A percentile compares a stretch with the other conserved stretches of the same genome.
These are phyloP conservation scores for Phycodurus eques DNA, from an alignment of 2,113 vertebrate genomes.

Conservation along the genomic window DNA sequence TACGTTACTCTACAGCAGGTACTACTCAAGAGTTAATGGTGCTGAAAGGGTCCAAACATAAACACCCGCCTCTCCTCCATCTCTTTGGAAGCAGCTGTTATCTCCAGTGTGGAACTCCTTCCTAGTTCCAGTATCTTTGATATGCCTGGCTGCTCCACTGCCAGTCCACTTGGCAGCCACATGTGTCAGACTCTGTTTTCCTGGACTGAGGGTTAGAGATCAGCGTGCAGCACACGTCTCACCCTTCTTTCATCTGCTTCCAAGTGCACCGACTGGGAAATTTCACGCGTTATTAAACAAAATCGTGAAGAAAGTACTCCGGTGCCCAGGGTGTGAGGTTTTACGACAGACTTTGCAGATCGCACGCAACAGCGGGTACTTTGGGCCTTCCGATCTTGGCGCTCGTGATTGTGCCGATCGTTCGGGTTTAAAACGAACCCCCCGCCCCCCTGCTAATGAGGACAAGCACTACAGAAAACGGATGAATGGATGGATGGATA, in stretches of 20 bases:
- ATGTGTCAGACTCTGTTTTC: constrained; percentile 33
- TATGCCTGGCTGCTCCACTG: constrained; percentile 10
- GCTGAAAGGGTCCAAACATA: constrained; percentile 1
- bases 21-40: not conserved
- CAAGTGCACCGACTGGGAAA: constrained; percentile 13
- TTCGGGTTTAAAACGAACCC: not conserved
- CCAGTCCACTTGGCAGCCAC: constrained; percentile 32
- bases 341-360: not conserved
- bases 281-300: constrained; percentile 45
- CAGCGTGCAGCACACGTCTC: constrained; percentile 13
- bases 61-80: not conserved
- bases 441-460: no score
- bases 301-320: constrained; percentile 4
- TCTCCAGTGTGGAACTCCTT: not conserved
- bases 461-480: no score
- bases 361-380: not conserved
- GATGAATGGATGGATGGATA: no score
- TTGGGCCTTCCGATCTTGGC: not conserved
- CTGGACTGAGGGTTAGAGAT: constrained; percentile 39
- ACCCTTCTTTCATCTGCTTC: constrained; percentile 32
- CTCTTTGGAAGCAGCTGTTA: constrained; percentile 12
- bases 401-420: not conserved
- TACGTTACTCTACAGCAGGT: not conserved
- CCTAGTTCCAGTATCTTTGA: not conserved
- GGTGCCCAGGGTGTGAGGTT: not conserved